Evolutionary conservation across 1,140 invertebrate genomes (phyloP).

Genomic region (Cyclina sinensis): DNA sequence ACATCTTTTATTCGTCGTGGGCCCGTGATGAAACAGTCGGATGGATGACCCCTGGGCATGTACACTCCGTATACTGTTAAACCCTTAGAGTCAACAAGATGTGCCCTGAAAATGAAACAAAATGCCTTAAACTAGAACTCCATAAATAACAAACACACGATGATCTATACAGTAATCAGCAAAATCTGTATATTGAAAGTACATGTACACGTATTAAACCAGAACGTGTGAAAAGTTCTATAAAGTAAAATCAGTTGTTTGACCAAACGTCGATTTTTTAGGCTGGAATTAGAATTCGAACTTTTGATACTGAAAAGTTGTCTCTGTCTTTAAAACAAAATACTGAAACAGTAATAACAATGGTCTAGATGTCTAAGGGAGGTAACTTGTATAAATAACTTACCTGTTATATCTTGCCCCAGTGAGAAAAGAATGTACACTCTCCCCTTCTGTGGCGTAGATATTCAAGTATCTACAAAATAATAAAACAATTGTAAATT

Average conservation of each 20-base stretch:
- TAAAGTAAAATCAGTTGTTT: no score
- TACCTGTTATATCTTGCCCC: constrained; percentile 66
- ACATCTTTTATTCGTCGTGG: constrained; percentile 32
- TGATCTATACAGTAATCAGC: no score
- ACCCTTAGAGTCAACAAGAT: constrained; percentile 59
- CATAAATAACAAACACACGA: no score
- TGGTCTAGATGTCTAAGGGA: no score
- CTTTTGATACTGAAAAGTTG: background rate
- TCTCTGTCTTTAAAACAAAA: no score
- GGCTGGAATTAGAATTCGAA: background rate
- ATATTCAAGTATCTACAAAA: constrained; percentile 57
- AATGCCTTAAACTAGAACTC: no score
- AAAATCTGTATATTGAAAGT: no score
- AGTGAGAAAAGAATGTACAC: constrained; percentile 56
- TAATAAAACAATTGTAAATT: background rate
- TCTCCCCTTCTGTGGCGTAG: constrained; percentile 50
- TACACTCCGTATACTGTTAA: constrained; percentile 67
- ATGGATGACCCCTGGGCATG: constrained; percentile 58
- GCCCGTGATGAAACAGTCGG: constrained; percentile 63
- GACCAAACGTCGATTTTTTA: no score
- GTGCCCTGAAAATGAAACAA: constrained; percentile 40
- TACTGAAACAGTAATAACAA: no score
- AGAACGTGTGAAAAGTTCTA: no score
- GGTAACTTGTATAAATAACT: no score
- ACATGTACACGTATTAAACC: no score